Percentiles rank a stretch among this genome's conserved stretches.
phyloP scores from a whole-genome alignment of 1,140 invertebrate genomes.

The Drosophila jambulina region DNA sequence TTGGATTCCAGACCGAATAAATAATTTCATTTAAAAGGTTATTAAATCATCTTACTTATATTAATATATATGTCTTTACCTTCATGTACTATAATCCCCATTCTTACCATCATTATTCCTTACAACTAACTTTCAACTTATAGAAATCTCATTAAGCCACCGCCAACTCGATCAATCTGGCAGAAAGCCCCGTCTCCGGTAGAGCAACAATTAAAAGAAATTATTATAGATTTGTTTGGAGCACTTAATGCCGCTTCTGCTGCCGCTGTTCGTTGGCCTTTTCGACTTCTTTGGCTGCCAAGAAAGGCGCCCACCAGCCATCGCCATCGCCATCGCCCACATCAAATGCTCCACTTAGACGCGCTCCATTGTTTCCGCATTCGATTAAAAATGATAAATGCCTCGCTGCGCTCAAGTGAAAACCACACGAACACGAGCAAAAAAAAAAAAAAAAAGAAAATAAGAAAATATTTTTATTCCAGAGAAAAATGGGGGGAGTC shows the following conservation, averaged over 20 bases:
- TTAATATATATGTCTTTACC: neutral
- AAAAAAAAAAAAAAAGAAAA: neutral
- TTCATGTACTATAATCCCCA: neutral
- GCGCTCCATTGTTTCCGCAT: constrained; percentile 82
- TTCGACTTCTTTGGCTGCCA: constrained; percentile 44
- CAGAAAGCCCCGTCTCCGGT: neutral
- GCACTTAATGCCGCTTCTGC: constrained; percentile 35
- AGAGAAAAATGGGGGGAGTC: constrained; percentile 20
- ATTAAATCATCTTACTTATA: neutral
- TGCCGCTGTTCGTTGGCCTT: constrained; percentile 64
- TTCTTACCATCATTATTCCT: neutral
- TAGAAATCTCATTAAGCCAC: constrained; percentile 13
- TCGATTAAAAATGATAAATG: constrained; percentile 84
- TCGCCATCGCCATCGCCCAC: constrained; percentile 62
- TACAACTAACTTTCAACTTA: neutral
- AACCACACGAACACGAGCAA: constrained; percentile 31
- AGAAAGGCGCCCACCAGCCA: constrained; percentile 55
- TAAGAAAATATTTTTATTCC: constrained; percentile 8
- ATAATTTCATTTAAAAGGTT: neutral
- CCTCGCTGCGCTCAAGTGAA: constrained; percentile 73
- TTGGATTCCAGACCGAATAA: neutral
- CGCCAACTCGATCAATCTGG: constrained; percentile 12
- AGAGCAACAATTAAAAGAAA: constrained; percentile 77
- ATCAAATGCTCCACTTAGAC: constrained; percentile 76
- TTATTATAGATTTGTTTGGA: constrained; percentile 79